Conservation (phyloP, 2,797 vertebrate genomes). For the Meda fulgida region DNA sequence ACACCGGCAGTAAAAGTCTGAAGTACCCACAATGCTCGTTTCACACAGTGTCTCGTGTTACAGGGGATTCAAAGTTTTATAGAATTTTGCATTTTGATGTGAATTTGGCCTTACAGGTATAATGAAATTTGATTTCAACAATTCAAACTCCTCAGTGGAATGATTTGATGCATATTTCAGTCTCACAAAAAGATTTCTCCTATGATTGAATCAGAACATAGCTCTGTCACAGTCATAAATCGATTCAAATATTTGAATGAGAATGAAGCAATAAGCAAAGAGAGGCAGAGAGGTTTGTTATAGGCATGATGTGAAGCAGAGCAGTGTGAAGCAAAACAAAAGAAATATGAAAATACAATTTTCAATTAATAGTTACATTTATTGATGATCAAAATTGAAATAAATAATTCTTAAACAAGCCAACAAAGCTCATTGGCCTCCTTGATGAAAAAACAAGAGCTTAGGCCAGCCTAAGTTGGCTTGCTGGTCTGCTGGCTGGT, state of each 20-base stretch:
- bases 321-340: background rate
- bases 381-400: background rate
- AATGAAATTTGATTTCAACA: constrained; percentile 24
- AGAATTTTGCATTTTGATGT: constrained; percentile 42
- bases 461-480: background rate
- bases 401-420: background rate
- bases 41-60: constrained; percentile 24
- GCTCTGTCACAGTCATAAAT: constrained; percentile 24
- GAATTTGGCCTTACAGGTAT: constrained; percentile 40
- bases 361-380: background rate
- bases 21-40: constrained; percentile 20
- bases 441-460: background rate
- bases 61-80: constrained; percentile 25
- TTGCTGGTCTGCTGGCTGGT: background rate
- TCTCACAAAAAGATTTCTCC: constrained; percentile 21
- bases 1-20: constrained; percentile 36
- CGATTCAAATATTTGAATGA: constrained; percentile 32
- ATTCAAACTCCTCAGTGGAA: constrained; percentile 25
- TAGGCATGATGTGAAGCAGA: background rate
- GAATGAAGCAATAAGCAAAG: constrained; percentile 30
- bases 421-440: background rate
- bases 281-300: background rate
- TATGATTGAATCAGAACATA: constrained; percentile 4
- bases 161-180: constrained; percentile 29
- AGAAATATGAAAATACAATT: background rate